Conservation (phyloP, 1,140 invertebrate species). For the Cherax destructor region DNA sequence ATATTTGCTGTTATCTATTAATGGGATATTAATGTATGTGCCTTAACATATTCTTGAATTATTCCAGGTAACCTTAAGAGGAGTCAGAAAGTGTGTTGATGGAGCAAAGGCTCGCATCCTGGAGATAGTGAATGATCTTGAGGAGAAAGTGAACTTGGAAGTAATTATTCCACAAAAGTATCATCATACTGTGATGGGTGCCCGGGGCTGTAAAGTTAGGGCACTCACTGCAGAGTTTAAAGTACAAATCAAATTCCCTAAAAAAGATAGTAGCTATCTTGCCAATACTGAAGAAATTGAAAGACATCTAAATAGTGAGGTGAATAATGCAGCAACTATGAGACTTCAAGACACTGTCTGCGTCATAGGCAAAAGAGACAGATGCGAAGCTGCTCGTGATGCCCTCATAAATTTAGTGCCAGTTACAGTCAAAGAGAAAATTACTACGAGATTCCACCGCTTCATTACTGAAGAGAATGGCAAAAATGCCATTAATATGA, state of each 20-base stretch:
- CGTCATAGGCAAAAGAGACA: slow-evolving; percentile 89
- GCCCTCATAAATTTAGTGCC: slow-evolving; percentile 90
- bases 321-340: slow-evolving; percentile 73
- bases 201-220: slow-evolving; percentile 86
- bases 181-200: slow-evolving; percentile 88
- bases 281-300: slow-evolving; percentile 73
- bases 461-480: slow-evolving; percentile 96
- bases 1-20: too few species aligned
- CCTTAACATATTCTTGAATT: too few species aligned
- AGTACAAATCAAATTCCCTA: too few species aligned
- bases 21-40: not conserved
- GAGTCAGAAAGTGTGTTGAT: slow-evolving; percentile 90
- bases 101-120: slow-evolving; percentile 87
- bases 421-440: slow-evolving; percentile 87
- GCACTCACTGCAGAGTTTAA: slow-evolving; percentile 87
- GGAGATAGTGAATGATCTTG: slow-evolving; percentile 90
- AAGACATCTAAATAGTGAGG: slow-evolving; percentile 66
- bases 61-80: slow-evolving; percentile 75
- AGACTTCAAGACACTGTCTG: slow-evolving; percentile 85
- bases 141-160: slow-evolving; percentile 86
- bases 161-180: slow-evolving; percentile 90
- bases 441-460: slow-evolving; percentile 95
- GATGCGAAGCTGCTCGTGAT: slow-evolving; percentile 89
- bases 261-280: slow-evolving; percentile 75
- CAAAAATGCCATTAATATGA: slow-evolving; percentile 89